Evolutionary conservation across 35 echinoderm and acorn worm genomes (phyloP), one percentile per base, ranked within the genome.

Genomic region (Diadema setosum): DNA sequence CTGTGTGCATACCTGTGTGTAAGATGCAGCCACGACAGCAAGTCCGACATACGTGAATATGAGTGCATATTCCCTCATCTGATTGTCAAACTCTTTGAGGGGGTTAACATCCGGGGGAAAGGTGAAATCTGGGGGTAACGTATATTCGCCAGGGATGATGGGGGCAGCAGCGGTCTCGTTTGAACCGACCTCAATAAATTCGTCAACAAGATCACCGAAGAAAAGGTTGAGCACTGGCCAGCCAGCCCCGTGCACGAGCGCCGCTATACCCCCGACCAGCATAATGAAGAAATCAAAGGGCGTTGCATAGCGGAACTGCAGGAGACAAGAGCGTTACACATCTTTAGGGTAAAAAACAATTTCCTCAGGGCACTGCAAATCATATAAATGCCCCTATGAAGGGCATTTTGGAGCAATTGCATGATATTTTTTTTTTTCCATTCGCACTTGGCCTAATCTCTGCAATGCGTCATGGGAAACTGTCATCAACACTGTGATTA

Each of bases 201-300:
- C 74, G 37, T 90, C 84, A 5, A 89, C 82, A 75, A 95, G 90
- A 9, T 95, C 67, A 45, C 93, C 93, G 46, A 95, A 95, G 75
- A 95, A 86, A 5, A 95, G 85, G 40, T 91, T 95, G n/a, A 95
- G 65, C 24, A 75, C 83, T 0, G 93, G 93, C 82, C 82, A 95
- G 14, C 93, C 93, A 6, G 93, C 93, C 9, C 93, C 93, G 35
- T 95, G 93, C 0, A 59, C 83, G 24, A 90, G 5, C 12, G 93
- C 93, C 56, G 88, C 69, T 15, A 95, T 21, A 18, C 75, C 59
- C 2, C 93, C 93, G 2, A 88, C 44, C 5, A 90, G 40, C 93
- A 95, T 91, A 40, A 95, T 82, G 36, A 95, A 18, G 9, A 61
- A 64, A 48, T 95, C 93, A 56, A 95, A 45, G n/a, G 70, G 46